phyloP scores from a whole-genome alignment of 2,113 vertebrate genomes.

The Ophthalmolycus amberensis region DNA sequence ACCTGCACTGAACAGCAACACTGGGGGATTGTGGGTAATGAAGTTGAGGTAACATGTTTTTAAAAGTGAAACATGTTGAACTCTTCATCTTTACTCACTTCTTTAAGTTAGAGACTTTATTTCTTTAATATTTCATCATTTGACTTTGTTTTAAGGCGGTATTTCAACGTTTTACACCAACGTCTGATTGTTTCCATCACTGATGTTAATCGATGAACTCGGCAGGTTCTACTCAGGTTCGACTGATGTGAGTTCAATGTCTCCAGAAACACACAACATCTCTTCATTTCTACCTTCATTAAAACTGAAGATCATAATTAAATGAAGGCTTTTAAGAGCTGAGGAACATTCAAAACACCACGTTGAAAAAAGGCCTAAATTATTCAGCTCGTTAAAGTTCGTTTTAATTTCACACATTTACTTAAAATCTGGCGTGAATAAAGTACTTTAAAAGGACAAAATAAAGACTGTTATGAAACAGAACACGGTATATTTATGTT shows the following conservation, averaged over 20 bases:
- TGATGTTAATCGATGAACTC: too few species aligned
- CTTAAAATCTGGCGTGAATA: too few species aligned
- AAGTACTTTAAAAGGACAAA: too few species aligned
- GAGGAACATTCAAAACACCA: background rate
- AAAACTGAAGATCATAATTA: background rate
- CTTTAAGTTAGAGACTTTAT: background rate
- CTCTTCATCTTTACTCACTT: background rate
- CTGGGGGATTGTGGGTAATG: constrained; percentile 20
- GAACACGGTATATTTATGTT: background rate
- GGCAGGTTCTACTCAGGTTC: too few species aligned
- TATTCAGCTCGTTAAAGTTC: background rate
- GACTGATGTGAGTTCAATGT: too few species aligned
- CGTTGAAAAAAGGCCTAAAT: background rate
- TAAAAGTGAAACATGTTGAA: background rate
- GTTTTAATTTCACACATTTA: background rate
- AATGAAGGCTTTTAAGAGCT: background rate
- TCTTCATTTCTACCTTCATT: background rate
- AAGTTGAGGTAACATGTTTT: constrained; percentile 21
- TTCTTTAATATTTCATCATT: background rate
- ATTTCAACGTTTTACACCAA: too few species aligned
- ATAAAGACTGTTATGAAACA: too few species aligned
- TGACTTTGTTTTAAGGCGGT: too few species aligned
- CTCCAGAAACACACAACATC: background rate
- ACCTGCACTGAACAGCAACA: constrained; percentile 1
- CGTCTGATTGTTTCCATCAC: too few species aligned